Evolutionary conservation across 2,113 vertebrate species (phyloP), one percentile per base, ranked within the genome.

Genomic region (Vulpes vulpes): DNA sequence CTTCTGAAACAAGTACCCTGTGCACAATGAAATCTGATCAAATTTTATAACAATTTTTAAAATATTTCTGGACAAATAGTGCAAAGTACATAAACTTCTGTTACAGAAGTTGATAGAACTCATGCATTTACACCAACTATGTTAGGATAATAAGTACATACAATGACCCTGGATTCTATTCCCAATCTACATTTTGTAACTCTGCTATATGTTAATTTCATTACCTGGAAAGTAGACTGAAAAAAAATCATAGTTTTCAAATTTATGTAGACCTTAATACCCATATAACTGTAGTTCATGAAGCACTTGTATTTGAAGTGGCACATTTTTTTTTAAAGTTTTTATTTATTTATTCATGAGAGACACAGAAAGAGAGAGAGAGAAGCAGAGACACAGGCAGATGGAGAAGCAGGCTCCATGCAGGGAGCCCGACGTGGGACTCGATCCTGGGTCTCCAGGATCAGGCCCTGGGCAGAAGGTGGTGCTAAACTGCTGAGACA

Each of bases 261-360:
- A 49, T 89, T 86, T 73, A 89, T 87, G 90, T 92, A 90, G 43
- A 82, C 10, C 10, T 89, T 84, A 96, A 83, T 64, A 19, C 22
- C 62, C 84, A 81, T 65, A 79, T 82, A 91, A 97, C 60, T 32
- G 11, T 11, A 90, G 17, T 84, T 90, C 81, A 96, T 9, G 91
- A 55, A 91, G 35, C 60, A 93, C 2, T 88, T 76, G 30, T 64
- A 59, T 82, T 59, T 86, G 57, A 89, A 20, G 17, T 73, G 23
- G 55, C 64, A 89, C 2, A 27, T 87, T 84, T 85, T 64, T 90
- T 43, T 43, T 43, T 43, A 43, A 43, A 43, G 43, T 43, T 43
- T 43, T 43, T 43, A 7, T 43, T 7, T 7, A 43, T 43, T 43
- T 43, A 43, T 43, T 43, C 43, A 43, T 6, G 43, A 43, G 6